A percentile compares a stretch with the other conserved stretches of the same genome.
Evolutionary conservation across 1,140 invertebrate genomes (phyloP).

Genomic region (Heterodera schachtii): DNA sequence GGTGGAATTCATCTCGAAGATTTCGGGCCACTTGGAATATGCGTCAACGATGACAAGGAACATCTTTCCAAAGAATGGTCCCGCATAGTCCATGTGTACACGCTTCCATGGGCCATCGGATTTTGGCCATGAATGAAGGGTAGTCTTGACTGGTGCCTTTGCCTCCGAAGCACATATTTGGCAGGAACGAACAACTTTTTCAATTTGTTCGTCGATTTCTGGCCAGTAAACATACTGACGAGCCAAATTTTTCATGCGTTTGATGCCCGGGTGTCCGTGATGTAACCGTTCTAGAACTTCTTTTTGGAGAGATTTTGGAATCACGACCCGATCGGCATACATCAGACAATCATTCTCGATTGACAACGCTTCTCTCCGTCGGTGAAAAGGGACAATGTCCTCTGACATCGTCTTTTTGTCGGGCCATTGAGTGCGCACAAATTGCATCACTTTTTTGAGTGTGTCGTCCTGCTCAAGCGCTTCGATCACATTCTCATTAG

Average conservation of each 20-base stretch:
- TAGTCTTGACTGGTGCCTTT: neutral
- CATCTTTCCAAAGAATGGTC: conserved; percentile 67
- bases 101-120: conserved; percentile 1
- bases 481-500: too few species aligned
- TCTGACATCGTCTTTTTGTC: neutral
- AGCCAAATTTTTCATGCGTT: conserved; percentile 6
- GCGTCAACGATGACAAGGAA: conserved; percentile 66
- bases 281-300: neutral
- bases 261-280: conserved; percentile 17
- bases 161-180: neutral
- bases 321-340: neutral
- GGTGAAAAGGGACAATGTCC: neutral
- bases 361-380: neutral
- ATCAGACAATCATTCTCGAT: neutral
- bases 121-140: neutral
- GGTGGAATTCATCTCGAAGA: conserved; percentile 19
- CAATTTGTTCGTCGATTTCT: conserved; percentile 11
- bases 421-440: neutral
- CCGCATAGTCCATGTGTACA: conserved; percentile 67
- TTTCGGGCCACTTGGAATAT: neutral
- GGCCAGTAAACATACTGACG: conserved; percentile 16
- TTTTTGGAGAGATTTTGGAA: neutral
- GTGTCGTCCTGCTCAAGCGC: neutral
- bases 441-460: neutral
- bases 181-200: neutral